Percentiles rank a stretch among this genome's conserved stretches.
Conservation (phyloP, 2,113 vertebrate species). For the Halichoeres trimaculatus region DNA sequence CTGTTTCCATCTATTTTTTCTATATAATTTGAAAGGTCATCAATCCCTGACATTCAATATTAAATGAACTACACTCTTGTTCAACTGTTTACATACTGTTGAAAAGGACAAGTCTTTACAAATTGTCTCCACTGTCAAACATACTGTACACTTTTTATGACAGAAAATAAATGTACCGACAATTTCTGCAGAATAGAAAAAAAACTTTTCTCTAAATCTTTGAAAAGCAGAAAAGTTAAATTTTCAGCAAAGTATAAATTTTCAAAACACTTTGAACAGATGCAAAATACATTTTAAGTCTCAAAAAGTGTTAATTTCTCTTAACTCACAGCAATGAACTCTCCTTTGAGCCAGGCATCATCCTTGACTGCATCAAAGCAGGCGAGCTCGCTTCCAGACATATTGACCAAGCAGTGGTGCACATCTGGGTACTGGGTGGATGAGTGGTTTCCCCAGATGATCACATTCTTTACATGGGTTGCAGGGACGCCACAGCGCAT, state of each 20-base stretch:
- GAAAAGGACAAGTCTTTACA: too few species aligned
- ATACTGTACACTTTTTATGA: background rate
- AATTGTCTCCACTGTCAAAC: background rate
- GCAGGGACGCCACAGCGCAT: slow-evolving; percentile 90
- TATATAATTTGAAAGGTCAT: too few species aligned
- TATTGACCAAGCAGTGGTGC: slow-evolving; percentile 90
- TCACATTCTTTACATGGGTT: slow-evolving; percentile 93
- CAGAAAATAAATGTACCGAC: background rate
- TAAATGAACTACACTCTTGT: too few species aligned
- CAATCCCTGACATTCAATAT: too few species aligned
- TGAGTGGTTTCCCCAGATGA: slow-evolving; percentile 99
- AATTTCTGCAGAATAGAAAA: background rate
- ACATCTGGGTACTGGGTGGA: slow-evolving; percentile 98
- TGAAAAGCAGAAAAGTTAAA: background rate
- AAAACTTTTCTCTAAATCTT: background rate
- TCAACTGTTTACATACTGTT: too few species aligned
- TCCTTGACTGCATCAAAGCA: slow-evolving; percentile 94
- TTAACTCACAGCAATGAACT: slow-evolving; percentile 91
- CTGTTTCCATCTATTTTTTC: background rate
- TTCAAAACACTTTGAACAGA: background rate
- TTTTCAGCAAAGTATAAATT: background rate
- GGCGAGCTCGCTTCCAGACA: slow-evolving; percentile 88
- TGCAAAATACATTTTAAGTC: background rate
- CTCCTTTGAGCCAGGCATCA: slow-evolving; percentile 94
- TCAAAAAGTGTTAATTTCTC: background rate